These are phyloP conservation scores for Trachelus troglodyta DNA, from an alignment of 2,888 invertebrate genomes.

Conservation along the genomic window DNA sequence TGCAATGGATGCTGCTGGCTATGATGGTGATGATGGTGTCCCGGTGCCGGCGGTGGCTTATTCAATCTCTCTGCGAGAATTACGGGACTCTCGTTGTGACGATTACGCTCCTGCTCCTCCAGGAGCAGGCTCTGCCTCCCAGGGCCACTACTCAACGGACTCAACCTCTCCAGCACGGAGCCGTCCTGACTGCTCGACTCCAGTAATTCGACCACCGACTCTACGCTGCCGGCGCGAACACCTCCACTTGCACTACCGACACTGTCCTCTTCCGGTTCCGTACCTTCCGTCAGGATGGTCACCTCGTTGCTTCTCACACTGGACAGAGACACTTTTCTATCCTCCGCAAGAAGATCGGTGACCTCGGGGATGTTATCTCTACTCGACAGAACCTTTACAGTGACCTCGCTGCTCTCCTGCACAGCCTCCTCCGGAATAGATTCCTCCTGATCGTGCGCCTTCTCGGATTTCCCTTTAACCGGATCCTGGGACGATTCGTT, in stretches of 20 bases:
- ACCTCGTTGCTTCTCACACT: constrained; percentile 32
- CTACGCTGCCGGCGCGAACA: constrained; percentile 47
- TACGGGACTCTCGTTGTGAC: constrained; percentile 64
- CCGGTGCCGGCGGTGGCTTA: constrained; percentile 51
- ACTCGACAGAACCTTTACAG: constrained; percentile 24
- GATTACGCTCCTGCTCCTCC: constrained; percentile 61
- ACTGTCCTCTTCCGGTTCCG: constrained; percentile 61
- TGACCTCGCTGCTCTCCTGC: constrained; percentile 26
- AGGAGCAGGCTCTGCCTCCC: constrained; percentile 61
- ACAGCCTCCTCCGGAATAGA: constrained; percentile 21
- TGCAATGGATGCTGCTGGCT: constrained; percentile 26
- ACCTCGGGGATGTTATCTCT: constrained; percentile 21
- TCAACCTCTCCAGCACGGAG: constrained; percentile 66
- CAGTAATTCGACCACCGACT: constrained; percentile 51
- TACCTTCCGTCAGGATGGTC: constrained; percentile 54
- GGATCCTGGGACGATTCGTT: constrained; percentile 27
- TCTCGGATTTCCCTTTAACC: constrained; percentile 23
- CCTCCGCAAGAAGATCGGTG: constrained; percentile 21
- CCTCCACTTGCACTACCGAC: constrained; percentile 57
- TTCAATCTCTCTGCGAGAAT: constrained; percentile 62
- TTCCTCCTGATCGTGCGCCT: constrained; percentile 36
- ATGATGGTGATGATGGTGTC: constrained; percentile 20
- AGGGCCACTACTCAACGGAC: constrained; percentile 62
- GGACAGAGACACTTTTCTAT: constrained; percentile 7
- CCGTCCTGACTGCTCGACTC: constrained; percentile 57